Evolutionary conservation across 2,797 vertebrate species (phyloP).

Genomic region (Micropoecilia bifurca): DNA sequence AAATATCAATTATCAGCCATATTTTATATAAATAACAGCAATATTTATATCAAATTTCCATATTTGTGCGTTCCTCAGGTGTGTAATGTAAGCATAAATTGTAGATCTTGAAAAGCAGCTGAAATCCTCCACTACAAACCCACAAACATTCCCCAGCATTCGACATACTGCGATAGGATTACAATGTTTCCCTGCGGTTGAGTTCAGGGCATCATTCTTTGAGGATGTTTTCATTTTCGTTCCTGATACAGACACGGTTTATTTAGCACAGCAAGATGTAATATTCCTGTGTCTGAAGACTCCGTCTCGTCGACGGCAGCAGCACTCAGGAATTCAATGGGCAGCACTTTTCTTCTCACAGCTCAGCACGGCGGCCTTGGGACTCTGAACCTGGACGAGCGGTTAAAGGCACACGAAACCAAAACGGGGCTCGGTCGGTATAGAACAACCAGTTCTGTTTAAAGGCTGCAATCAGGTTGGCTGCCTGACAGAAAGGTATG

Average conservation of each 20-base stretch:
- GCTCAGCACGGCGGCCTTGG: neutral
- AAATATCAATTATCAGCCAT: too few species aligned
- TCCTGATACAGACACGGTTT: neutral
- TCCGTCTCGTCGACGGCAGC: neutral
- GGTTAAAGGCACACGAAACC: neutral
- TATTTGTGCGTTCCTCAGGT: too few species aligned
- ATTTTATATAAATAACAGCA: too few species aligned
- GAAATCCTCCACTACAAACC: neutral
- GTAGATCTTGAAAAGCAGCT: neutral
- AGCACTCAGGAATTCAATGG: neutral
- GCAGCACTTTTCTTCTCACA: neutral
- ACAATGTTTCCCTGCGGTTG: neutral
- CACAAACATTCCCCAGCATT: neutral
- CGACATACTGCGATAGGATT: neutral
- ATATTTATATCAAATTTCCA: too few species aligned
- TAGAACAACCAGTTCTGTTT: neutral
- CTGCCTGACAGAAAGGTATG: neutral
- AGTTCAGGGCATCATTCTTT: neutral
- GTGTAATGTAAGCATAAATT: neutral
- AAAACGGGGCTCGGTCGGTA: neutral
- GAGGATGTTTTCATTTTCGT: neutral
- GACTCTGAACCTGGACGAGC: neutral
- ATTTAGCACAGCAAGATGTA: conserved; percentile 2
- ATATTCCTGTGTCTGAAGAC: conserved; percentile 4
- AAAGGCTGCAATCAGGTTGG: neutral